Percentiles rank a stretch among this genome's conserved stretches.
Conservation (phyloP, 2,113 vertebrate genomes). For the Anguilla japonica region DNA sequence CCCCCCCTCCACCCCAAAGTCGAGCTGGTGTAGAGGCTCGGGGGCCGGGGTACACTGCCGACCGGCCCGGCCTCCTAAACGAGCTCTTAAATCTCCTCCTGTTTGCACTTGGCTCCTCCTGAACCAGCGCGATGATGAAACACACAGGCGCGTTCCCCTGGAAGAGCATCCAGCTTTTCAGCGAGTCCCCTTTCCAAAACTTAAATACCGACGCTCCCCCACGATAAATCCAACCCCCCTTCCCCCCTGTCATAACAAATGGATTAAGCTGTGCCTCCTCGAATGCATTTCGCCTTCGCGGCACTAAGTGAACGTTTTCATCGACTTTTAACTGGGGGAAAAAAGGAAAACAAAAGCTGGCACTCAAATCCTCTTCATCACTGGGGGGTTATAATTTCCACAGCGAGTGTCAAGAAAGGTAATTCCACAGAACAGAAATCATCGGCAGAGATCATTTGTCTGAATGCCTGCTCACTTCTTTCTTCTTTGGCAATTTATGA, state of each 20-base stretch:
- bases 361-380: slow-evolving; percentile 5
- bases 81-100: background rate
- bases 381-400: background rate
- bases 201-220: slow-evolving; percentile 5
- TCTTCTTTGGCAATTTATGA: slow-evolving; percentile 44
- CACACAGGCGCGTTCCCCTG: background rate
- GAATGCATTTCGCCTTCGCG: background rate
- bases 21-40: background rate
- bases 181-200: slow-evolving; percentile 14
- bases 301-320: background rate
- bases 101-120: background rate
- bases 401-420: background rate
- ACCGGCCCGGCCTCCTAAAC: background rate
- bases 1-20: background rate
- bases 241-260: slow-evolving; percentile 16
- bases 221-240: slow-evolving; percentile 10
- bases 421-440: slow-evolving; percentile 1
- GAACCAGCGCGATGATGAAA: background rate
- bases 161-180: slow-evolving; percentile 6
- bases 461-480: slow-evolving; percentile 18
- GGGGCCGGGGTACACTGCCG: background rate
- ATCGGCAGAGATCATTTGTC: background rate
- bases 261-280: slow-evolving; percentile 17
- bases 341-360: background rate
- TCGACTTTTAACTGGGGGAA: slow-evolving; percentile 20